A percentile compares a stretch with the other conserved stretches of the same genome.
Conservation (phyloP, 1,140 invertebrate species). For the Rhopalosiphum maidis region DNA sequence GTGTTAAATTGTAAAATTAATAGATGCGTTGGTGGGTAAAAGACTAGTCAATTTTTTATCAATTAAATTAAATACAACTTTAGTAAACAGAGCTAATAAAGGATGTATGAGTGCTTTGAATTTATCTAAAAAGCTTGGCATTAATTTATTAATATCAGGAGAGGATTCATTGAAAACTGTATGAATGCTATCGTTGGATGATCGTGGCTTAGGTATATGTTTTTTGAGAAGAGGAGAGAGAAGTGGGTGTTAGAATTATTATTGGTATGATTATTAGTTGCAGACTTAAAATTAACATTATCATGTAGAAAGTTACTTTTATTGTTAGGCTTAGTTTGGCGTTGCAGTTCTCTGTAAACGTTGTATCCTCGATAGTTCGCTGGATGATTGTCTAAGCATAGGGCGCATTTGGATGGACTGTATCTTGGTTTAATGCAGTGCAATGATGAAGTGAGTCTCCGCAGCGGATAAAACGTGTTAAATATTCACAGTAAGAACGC, state of each 20-base stretch:
- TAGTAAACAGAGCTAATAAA: background rate
- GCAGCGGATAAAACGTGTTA: constrained; percentile 63
- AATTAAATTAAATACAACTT: background rate
- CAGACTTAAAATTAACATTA: background rate
- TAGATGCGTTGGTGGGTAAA: background rate
- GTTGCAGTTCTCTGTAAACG: constrained; percentile 59
- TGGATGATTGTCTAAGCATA: constrained; percentile 62
- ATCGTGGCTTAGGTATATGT: background rate
- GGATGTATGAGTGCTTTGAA: background rate
- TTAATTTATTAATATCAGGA: background rate
- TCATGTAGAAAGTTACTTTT: background rate
- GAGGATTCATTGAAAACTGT: too few species aligned
- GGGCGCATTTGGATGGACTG: constrained; percentile 60
- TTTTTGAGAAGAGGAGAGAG: background rate
- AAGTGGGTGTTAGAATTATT: background rate
- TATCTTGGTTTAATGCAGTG: constrained; percentile 62
- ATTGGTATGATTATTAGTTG: background rate
- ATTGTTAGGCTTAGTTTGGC: background rate
- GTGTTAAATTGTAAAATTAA: background rate
- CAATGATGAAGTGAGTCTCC: constrained; percentile 60
- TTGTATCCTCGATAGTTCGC: constrained; percentile 63
- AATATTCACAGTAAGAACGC: constrained; percentile 61
- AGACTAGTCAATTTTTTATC: background rate
- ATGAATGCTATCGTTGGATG: background rate
- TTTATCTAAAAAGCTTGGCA: background rate